A percentile compares a stretch with the other conserved stretches of the same genome.
Conservation (phyloP, 2,113 vertebrate species). For the Hyperopisus bebe region DNA sequence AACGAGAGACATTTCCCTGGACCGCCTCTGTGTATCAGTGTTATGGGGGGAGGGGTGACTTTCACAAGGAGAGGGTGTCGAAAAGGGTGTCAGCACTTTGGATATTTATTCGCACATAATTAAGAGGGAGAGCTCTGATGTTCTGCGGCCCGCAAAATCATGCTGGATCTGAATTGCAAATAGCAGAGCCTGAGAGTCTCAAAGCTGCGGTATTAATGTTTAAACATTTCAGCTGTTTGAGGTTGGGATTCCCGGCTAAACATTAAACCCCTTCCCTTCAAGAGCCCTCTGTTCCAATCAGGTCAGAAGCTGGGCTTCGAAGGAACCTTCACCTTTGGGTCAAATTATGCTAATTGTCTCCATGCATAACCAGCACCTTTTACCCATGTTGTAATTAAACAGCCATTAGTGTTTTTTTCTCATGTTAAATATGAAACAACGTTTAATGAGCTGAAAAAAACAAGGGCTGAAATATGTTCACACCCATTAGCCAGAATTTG, state of each 20-base stretch:
- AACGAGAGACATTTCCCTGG: not conserved
- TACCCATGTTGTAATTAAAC: not conserved
- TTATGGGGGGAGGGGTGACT: not conserved
- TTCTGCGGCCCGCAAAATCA: not conserved
- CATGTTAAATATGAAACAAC: not conserved
- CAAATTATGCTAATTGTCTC: slow-evolving; percentile 1
- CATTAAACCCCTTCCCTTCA: slow-evolving; percentile 12
- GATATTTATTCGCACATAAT: slow-evolving; percentile 20
- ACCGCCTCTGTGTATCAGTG: not conserved
- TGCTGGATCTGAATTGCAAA: slow-evolving; percentile 16
- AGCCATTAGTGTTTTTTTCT: not conserved
- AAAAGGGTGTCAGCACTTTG: slow-evolving; percentile 17
- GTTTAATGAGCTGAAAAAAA: not conserved
- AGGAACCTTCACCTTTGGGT: not conserved
- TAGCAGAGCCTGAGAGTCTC: slow-evolving; percentile 2
- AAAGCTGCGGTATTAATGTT: slow-evolving; percentile 16
- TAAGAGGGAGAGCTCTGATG: not conserved
- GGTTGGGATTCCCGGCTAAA: slow-evolving; percentile 7
- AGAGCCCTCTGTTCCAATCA: not conserved
- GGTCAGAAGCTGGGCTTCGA: slow-evolving; percentile 5
- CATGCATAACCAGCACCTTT: not conserved
- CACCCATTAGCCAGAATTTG: not conserved
- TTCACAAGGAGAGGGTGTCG: not conserved
- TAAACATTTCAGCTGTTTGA: slow-evolving; percentile 20
- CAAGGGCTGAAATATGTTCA: not conserved